phyloP scores from a whole-genome alignment of 2,113 vertebrate genomes.

The Furnarius figulus region DNA sequence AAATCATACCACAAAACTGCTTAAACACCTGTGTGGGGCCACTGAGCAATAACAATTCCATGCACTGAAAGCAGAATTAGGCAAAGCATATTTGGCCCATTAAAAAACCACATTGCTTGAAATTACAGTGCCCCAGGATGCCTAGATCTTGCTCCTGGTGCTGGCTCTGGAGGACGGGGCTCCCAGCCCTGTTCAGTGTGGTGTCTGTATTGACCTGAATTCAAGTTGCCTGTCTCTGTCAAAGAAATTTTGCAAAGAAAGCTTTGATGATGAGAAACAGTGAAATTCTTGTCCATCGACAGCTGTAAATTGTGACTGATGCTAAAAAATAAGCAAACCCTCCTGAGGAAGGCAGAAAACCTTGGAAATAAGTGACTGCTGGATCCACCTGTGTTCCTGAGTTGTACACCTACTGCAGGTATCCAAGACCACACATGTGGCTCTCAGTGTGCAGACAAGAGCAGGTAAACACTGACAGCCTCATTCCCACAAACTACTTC shows the following conservation, averaged over 20 bases:
- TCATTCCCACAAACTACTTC: neutral
- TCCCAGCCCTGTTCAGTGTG: neutral
- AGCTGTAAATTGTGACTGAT: neutral
- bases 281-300: neutral
- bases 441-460: neutral
- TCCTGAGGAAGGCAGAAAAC: neutral
- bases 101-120: slow-evolving; percentile 56
- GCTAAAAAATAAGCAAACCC: neutral
- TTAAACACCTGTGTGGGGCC: slow-evolving; percentile 60
- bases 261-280: neutral
- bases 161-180: neutral
- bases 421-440: neutral
- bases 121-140: slow-evolving; percentile 11
- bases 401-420: neutral
- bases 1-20: slow-evolving; percentile 34
- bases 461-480: neutral
- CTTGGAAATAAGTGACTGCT: neutral
- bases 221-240: neutral
- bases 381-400: neutral
- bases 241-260: neutral
- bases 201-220: neutral
- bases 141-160: neutral
- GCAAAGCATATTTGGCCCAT: slow-evolving; percentile 32
- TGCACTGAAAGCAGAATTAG: slow-evolving; percentile 43
- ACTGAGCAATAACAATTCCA: slow-evolving; percentile 51